Evolutionary conservation across 2,888 invertebrate genomes (phyloP), one percentile per base, ranked within the genome.

Genomic region (Peribatodes rhomboidaria): DNA sequence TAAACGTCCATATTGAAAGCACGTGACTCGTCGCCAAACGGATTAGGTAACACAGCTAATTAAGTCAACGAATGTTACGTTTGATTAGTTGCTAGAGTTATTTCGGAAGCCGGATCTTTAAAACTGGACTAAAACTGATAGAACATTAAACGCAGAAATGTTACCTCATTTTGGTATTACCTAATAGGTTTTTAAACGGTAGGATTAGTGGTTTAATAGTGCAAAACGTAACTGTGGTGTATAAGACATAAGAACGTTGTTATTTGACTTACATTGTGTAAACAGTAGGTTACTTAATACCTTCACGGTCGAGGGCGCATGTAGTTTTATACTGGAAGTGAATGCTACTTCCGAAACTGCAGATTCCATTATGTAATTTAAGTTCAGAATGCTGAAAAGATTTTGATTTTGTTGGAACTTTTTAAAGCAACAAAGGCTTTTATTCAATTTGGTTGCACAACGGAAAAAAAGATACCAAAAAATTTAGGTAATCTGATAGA

Each of bases 331-430:
- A 78, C 73, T 84, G 78, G 82, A 78, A 83, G 82, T 74, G 67
- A 74, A 74, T 73, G 84, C 73, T 79, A 87, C 90, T 90, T 90
- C 90, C 89, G 86, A 90, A 85, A 79, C 79, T 72, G 77, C 69
- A 65, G 70, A 72, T 66, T 56, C 66, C 47, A 70, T 87, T 85
- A 80, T 76, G 77, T 74, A 85, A 85, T 54, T 41, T 20, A 9
- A 33, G 63, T 69, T 57, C 61, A 42, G 52, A 56, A 46, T 35
- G 16, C 57, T 69, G 68, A 65, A 66, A 65, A n/a, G 57, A 49
- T 18, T 60, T 55, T 31, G 47, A 61, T 65, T 58, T 27, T 53
- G 41, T 14, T 37, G 37, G 18, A 31, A 53, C 33, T 58, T 64
- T 46, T 63, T 58, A 8, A 22, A 31, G 8, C 39, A 18, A 44